Evolutionary conservation across 2,888 invertebrate genomes (phyloP).

Genomic region (Ethmia dodecea): DNA sequence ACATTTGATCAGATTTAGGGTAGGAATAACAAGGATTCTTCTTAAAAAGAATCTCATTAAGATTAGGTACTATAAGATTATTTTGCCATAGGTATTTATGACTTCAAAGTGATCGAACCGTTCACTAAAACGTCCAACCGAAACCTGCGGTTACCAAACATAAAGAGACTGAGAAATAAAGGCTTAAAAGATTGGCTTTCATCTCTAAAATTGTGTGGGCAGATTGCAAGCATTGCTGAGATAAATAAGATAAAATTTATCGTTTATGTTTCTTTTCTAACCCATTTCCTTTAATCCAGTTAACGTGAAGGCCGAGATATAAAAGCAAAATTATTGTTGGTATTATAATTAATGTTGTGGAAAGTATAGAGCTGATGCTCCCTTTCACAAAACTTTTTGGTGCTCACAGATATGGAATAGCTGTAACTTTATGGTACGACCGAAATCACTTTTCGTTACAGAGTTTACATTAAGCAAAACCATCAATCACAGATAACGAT

Average conservation of each 20-base stretch:
- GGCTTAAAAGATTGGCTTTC: constrained; percentile 23
- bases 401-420: too few species aligned
- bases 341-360: too few species aligned
- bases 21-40: too few species aligned
- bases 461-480: too few species aligned
- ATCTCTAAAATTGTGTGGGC: constrained; percentile 23
- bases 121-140: constrained; percentile 17
- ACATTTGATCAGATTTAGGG: too few species aligned
- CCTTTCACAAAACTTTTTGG: too few species aligned
- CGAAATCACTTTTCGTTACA: too few species aligned
- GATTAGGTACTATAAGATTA: constrained; percentile 3
- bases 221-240: constrained; percentile 12
- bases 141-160: constrained; percentile 12
- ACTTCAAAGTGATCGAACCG: constrained; percentile 19
- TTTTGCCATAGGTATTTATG: constrained; percentile 5
- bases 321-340: too few species aligned
- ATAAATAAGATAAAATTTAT: constrained; percentile 27
- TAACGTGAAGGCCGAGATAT: constrained; percentile 7
- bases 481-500: too few species aligned
- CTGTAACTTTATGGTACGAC: too few species aligned
- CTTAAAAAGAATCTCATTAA: too few species aligned
- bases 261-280: constrained; percentile 33
- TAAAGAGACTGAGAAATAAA: constrained; percentile 19
- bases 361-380: too few species aligned
- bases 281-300: constrained; percentile 28